Conservation (phyloP, 2,113 vertebrate species). For the Centropus unirufus region DNA sequence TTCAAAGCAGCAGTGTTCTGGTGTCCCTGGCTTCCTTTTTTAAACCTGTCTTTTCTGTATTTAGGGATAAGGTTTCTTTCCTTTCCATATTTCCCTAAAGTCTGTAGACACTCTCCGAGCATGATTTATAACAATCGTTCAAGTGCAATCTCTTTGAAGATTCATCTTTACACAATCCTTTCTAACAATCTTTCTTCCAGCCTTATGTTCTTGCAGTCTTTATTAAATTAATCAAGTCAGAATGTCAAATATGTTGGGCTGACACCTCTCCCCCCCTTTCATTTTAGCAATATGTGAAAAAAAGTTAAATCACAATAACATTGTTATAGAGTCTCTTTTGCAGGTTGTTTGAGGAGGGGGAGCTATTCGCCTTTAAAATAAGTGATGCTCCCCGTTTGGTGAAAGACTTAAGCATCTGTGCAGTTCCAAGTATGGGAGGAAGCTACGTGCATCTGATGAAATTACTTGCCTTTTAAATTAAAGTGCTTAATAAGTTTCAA, state of each 20-base stretch:
- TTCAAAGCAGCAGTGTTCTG: conserved; percentile 18
- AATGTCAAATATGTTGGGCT: not conserved
- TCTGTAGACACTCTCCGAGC: conserved; percentile 1
- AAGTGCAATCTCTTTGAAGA: not conserved
- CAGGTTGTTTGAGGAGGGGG: not conserved
- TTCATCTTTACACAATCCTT: not conserved
- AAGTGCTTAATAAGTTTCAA: conserved; percentile 42
- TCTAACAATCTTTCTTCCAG: not conserved
- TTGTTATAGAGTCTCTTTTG: not conserved
- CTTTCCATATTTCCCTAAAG: not conserved
- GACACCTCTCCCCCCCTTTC: not conserved
- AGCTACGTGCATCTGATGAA: not conserved
- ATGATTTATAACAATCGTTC: conserved; percentile 20
- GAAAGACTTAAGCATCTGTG: not conserved
- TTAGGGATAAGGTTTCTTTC: conserved; percentile 28
- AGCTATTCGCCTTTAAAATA: not conserved
- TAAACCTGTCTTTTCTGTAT: conserved; percentile 5
- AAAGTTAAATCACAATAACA: not conserved
- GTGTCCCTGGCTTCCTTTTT: conserved; percentile 24
- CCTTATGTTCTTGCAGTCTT: conserved; percentile 9
- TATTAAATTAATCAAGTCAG: conserved; percentile 13
- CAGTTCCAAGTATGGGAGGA: not conserved
- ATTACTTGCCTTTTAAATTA: conserved; percentile 46
- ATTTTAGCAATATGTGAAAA: not conserved
- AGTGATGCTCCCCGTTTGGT: not conserved